Evolutionary conservation across 2,797 vertebrate genomes (phyloP).

Genomic region (Masticophis lateralis): DNA sequence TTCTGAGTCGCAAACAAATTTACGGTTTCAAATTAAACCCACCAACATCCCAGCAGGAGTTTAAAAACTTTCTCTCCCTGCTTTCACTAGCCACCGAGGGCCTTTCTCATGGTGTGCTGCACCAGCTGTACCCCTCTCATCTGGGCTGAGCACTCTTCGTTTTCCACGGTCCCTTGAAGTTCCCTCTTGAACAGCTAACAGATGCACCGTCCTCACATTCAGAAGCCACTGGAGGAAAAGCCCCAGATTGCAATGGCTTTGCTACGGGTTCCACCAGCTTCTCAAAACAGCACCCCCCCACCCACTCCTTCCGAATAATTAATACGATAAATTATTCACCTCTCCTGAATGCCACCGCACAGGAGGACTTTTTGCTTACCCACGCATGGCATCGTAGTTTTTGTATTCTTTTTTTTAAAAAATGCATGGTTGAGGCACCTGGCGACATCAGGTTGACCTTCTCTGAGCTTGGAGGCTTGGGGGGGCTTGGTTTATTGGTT

Average conservation of each 20-base stretch:
- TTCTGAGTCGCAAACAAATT: not conserved
- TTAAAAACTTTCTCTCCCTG: not conserved
- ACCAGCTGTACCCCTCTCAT: not conserved
- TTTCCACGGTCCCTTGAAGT: not conserved
- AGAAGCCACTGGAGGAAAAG: not conserved
- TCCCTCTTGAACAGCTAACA: not conserved
- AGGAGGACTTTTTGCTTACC: not conserved
- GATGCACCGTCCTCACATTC: not conserved
- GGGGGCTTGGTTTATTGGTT: not conserved
- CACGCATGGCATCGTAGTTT: not conserved
- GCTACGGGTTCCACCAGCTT: not conserved
- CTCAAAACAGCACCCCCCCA: not conserved
- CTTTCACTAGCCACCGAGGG: not conserved
- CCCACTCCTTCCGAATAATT: no score
- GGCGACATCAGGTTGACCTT: not conserved
- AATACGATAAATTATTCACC: not conserved
- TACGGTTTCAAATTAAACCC: conserved; percentile 7
- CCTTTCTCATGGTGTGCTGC: not conserved
- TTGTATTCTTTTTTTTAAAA: not conserved
- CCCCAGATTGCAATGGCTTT: not conserved
- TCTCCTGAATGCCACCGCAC: no score
- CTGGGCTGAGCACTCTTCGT: not conserved
- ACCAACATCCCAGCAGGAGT: not conserved
- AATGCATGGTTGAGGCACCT: not conserved
- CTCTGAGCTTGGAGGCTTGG: not conserved